Base-by-base conservation (phyloP, 2,113 vertebrate species). In the Scophthalmus maximus region DNA sequence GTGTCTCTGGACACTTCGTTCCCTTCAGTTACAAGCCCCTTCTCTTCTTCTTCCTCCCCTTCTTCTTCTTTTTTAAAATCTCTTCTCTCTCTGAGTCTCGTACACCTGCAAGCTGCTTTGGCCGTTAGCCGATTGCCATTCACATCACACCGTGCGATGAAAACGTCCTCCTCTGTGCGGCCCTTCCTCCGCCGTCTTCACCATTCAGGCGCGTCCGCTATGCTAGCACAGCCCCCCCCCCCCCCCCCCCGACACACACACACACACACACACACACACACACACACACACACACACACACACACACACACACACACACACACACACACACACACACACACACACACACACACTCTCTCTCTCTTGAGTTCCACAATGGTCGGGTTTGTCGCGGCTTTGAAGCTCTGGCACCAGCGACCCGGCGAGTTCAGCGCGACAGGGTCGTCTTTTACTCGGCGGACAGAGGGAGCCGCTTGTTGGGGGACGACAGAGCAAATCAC, bases 151-250 rank as follows among this genome's bases (percentile, higher is more conserved):
- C 7, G 29, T 20, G 71, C 23, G 64, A 73, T 71, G 69, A 81
- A 88, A 91, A 91, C 79, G 83, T 75, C 81, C 70, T 81, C 81
- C 78, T 90, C 88, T 91, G 87, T 92, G 70, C 9, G 53, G 36
- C 80, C 86, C 90, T 87, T 89, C 87, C 90, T 90, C 82, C 44
- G 53, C 71, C 55, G 2, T 83, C 77, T 79, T 27, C 77, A 52
- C 75, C 47, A 74, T 86, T 84, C 85, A 87, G 53, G 36, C 68
- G n/a, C 58, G 72, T 73, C 81, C 15, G 36, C 81, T 71, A 56
- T 25, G 69, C 57, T 68, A 60, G 69, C 65, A 75, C 73, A 56
- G 82, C 46, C 44, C 50, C 1, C 62, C 38, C 50, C 67, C 67
- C 70, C 65, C 73, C 72, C 77, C 30, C 26, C 82, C 81, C 46